Conservation (phyloP, 2,888 invertebrate species). For the Drosophila niveifrons region DNA sequence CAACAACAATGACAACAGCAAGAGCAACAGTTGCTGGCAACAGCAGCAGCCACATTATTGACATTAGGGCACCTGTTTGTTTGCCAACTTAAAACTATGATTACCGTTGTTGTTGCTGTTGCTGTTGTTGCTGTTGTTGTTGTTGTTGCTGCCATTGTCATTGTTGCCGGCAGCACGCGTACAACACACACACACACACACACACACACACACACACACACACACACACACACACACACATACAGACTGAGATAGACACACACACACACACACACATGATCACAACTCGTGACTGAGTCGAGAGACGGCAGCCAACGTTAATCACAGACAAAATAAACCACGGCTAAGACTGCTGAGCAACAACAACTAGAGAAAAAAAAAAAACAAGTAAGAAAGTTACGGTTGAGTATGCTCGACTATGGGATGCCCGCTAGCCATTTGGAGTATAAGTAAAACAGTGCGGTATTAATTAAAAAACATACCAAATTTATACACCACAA, state of each 20-base stretch:
- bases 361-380: background rate
- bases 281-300: constrained; percentile 72
- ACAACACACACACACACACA: constrained; percentile 40
- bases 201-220: constrained; percentile 25
- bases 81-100: constrained; percentile 74
- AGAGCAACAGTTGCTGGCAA: constrained; percentile 32
- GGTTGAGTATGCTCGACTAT: too few species aligned
- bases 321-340: constrained; percentile 68
- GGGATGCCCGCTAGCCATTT: too few species aligned
- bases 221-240: constrained; percentile 36
- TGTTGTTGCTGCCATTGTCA: constrained; percentile 47
- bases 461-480: too few species aligned
- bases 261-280: constrained; percentile 27
- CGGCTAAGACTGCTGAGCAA: constrained; percentile 9
- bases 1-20: constrained; percentile 31
- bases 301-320: constrained; percentile 66
- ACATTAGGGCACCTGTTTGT: constrained; percentile 80
- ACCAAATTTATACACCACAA: too few species aligned
- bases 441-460: too few species aligned
- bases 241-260: constrained; percentile 23
- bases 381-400: background rate
- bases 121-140: constrained; percentile 43
- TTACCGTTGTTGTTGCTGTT: constrained; percentile 68
- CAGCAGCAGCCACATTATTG: constrained; percentile 66
- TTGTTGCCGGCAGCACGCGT: constrained; percentile 70